Percentiles rank a stretch among this genome's conserved stretches.
phyloP scores from a whole-genome alignment of 1,140 invertebrate species.

The Vanessa tameamea region DNA sequence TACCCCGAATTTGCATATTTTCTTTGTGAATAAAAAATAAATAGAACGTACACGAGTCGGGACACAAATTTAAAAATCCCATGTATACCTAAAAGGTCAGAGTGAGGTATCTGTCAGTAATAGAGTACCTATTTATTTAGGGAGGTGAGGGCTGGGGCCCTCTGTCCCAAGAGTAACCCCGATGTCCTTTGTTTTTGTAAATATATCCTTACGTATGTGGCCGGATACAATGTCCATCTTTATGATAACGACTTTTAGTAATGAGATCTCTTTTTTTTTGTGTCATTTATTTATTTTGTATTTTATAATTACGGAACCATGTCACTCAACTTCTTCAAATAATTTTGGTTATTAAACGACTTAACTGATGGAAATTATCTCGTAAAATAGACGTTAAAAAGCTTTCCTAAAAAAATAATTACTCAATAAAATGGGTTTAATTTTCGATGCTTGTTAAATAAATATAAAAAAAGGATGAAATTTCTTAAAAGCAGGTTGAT shows the following conservation, averaged over 20 bases:
- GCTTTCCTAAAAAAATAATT: too few species aligned
- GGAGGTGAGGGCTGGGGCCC: conserved; percentile 28
- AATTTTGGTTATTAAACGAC: too few species aligned
- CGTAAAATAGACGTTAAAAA: too few species aligned
- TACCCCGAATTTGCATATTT: conserved; percentile 1
- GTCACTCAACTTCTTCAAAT: too few species aligned
- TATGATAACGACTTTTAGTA: neutral
- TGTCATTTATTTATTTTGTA: neutral
- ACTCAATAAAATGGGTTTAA: too few species aligned
- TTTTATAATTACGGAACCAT: too few species aligned
- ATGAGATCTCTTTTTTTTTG: neutral
- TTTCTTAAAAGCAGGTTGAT: too few species aligned
- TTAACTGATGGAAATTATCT: too few species aligned
- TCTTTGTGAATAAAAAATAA: conserved; percentile 20
- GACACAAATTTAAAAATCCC: conserved; percentile 27
- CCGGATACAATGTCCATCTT: neutral
- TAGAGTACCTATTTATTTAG: conserved; percentile 46
- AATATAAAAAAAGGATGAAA: too few species aligned
- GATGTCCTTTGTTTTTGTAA: conserved; percentile 40
- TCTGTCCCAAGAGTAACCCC: conserved; percentile 32
- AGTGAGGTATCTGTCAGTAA: conserved; percentile 35
- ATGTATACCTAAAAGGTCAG: conserved; percentile 32
- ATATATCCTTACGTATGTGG: conserved; percentile 6
- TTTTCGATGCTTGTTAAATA: too few species aligned
- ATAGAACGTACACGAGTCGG: conserved; percentile 10